Base-by-base conservation (phyloP, 2,888 invertebrate genomes). In the Lacanobia oleracea region DNA sequence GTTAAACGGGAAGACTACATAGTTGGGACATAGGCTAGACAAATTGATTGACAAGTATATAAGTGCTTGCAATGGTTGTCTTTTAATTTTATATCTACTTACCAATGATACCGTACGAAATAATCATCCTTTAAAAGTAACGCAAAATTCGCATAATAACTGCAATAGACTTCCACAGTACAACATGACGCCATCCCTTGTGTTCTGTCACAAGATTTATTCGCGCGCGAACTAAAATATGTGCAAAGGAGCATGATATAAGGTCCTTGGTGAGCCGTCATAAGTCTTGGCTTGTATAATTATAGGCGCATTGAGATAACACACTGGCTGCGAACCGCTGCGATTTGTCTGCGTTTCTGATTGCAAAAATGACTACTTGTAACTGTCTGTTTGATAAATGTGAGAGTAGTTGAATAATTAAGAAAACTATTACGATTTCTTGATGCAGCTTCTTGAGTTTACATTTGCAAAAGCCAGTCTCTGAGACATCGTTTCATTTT, bases 191-290 rank as follows among this genome's bases (percentile, higher is more conserved):
- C 33, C n/a, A 57, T 65, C 89, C 90, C 89, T 79, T 82, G 86
- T 85, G 87, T 83, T 85, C 83, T 84, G 86, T 83, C 81, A 82
- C 84, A 91, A 89, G 91, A 92, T 91, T 91, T 91, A 92, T 91
- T 86, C 81, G 73, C 85, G 82, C 82, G 87, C 81, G 76, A 87
- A 88, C 87, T 93, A 93, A 93, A 91, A 92, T 92, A 93, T 92
- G 89, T 83, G 86, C 83, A 77, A 76, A 86, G 88, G 83, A 88
- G 82, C 81, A 88, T 91, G 91, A 92, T 92, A 90, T 91, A 93
- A 87, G 77, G 83, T 86, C 80, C 64, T 61, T 81, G 78, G 79
- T 71, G 86, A 82, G 87, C 81, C 81, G 73, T 82, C 87, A 88
- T 92, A 89, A 90, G 84, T 92, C 91, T 90, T 88, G 84, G 60